Conservation (phyloP, 2,797 vertebrate species). For the Moxostoma hubbsi region DNA sequence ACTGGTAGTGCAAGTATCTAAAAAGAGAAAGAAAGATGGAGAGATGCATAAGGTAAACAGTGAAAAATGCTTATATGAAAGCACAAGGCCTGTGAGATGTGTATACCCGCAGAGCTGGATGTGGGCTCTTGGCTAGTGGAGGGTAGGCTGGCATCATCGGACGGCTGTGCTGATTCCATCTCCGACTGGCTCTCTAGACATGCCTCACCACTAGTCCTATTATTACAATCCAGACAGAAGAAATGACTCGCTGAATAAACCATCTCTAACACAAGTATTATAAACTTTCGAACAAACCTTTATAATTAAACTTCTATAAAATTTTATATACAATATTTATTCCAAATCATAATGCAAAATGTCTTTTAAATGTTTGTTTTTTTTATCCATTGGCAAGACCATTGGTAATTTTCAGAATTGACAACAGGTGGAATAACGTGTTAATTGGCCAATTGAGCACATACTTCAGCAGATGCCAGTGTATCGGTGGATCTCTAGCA, state of each 20-base stretch:
- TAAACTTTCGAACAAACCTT: no score
- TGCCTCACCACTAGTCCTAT: constrained; percentile 80
- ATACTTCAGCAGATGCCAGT: no score
- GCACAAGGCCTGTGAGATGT: not conserved
- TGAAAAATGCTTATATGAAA: not conserved
- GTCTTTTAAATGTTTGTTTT: no score
- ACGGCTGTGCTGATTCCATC: constrained; percentile 83
- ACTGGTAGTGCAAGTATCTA: constrained; percentile 49
- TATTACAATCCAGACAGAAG: not conserved
- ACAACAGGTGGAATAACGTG: no score
- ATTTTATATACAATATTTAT: no score
- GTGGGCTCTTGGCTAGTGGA: constrained; percentile 95
- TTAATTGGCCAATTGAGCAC: no score
- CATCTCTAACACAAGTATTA: no score
- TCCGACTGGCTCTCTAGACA: constrained; percentile 89
- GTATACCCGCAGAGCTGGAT: constrained; percentile 84
- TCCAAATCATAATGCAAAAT: no score
- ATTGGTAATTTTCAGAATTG: no score
- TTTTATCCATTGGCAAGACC: no score
- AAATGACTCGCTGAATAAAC: not conserved
- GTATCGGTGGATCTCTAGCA: no score
- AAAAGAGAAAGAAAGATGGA: not conserved
- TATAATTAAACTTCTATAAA: no score
- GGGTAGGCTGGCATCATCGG: constrained; percentile 88
- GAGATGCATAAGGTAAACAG: not conserved